These are phyloP conservation scores for Syngnathus floridae DNA, from an alignment of 2,113 vertebrate genomes.

Conservation along the genomic window DNA sequence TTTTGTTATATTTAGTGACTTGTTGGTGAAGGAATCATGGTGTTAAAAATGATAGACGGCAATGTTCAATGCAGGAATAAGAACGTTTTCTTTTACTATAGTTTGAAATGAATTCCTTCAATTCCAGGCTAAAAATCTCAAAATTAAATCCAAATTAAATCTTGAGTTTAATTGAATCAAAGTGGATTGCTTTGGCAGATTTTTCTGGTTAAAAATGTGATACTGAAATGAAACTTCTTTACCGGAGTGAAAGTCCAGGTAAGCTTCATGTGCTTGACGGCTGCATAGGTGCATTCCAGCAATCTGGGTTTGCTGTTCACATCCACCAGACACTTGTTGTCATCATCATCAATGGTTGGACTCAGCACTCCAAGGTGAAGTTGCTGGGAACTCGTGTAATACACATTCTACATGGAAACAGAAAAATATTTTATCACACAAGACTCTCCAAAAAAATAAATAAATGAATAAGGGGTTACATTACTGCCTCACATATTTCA, in stretches of 20 bases:
- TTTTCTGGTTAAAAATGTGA: not conserved
- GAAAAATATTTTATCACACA: not conserved
- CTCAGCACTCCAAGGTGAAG: constrained; percentile 86
- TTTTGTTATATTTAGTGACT: no score
- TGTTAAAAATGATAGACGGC: no score
- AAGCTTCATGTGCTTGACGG: constrained; percentile 92
- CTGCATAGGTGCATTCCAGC: constrained; percentile 93
- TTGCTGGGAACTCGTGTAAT: constrained; percentile 90
- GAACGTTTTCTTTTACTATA: not conserved
- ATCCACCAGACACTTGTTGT: constrained; percentile 97
- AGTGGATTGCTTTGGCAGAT: not conserved
- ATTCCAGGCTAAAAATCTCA: not conserved
- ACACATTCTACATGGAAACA: constrained; percentile 79
- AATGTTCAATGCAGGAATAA: not conserved
- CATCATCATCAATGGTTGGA: constrained; percentile 87
- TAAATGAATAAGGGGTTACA: not conserved
- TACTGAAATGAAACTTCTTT: constrained; percentile 11
- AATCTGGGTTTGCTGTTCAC: constrained; percentile 87
- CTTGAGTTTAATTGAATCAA: not conserved
- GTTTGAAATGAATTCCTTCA: not conserved
- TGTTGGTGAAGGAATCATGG: no score
- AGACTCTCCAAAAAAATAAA: no score
- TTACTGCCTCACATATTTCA: no score
- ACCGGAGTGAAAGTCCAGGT: constrained; percentile 94
- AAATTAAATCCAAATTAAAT: not conserved